Evolutionary conservation across 1,140 invertebrate species (phyloP).

Genomic region (Zaprionus nigranus): DNA sequence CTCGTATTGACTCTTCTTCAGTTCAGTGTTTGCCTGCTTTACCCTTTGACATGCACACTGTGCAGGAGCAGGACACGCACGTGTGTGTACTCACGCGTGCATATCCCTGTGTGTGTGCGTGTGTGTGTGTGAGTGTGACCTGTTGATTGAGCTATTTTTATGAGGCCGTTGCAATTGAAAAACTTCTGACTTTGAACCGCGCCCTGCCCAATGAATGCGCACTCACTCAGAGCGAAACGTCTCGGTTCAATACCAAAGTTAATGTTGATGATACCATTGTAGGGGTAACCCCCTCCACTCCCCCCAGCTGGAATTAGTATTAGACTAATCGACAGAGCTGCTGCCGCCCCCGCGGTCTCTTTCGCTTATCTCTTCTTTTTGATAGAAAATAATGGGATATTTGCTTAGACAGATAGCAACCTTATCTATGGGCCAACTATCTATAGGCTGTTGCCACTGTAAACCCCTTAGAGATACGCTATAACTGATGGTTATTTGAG

Average conservation of each 20-base stretch:
- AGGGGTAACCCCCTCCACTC: neutral
- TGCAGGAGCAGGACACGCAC: neutral
- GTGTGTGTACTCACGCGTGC: neutral
- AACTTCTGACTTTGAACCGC: neutral
- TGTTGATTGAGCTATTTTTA: conserved; percentile 61
- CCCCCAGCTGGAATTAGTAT: neutral
- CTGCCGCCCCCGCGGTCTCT: neutral
- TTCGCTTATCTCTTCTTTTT: conserved; percentile 10
- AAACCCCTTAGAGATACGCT: neutral
- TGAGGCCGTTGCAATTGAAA: conserved; percentile 2
- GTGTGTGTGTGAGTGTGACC: too few species aligned
- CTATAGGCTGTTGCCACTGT: neutral
- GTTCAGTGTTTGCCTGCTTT: neutral
- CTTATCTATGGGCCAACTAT: conserved; percentile 21
- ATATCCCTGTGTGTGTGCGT: conserved; percentile 5
- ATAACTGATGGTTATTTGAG: neutral
- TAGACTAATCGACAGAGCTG: neutral
- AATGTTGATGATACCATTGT: conserved; percentile 1
- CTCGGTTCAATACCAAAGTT: neutral
- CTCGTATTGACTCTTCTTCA: neutral
- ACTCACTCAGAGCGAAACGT: neutral
- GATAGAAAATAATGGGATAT: conserved; percentile 17
- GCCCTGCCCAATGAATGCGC: neutral
- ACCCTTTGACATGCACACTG: neutral
- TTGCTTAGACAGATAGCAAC: conserved; percentile 33